Conservation (phyloP, 1,140 invertebrate genomes). For the Thalassaphorura encarpata region DNA sequence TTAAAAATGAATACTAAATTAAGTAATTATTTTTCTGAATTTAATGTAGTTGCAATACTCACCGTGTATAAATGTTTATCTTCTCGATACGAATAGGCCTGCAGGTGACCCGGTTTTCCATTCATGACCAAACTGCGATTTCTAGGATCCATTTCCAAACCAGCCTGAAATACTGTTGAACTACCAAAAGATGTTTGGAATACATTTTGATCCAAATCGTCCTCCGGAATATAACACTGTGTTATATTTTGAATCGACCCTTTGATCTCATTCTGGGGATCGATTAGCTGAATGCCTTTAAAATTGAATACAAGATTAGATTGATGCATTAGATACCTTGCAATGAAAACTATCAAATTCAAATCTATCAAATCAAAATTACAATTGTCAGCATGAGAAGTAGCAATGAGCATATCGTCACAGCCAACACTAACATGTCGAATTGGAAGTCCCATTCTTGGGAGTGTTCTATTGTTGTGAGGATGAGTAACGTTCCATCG, state of each 20-base stretch:
- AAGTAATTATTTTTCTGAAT: neutral
- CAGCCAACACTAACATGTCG: constrained; percentile 52
- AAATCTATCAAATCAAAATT: constrained; percentile 29
- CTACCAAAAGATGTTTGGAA: constrained; percentile 27
- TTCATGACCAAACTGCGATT: constrained; percentile 60
- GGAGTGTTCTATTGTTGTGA: constrained; percentile 53
- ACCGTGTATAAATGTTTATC: constrained; percentile 64
- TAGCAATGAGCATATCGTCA: constrained; percentile 53
- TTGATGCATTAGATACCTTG: too few species aligned
- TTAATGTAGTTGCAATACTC: constrained; percentile 36
- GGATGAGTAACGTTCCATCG: constrained; percentile 57
- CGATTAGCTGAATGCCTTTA: constrained; percentile 55
- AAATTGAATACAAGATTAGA: constrained; percentile 15
- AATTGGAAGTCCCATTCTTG: constrained; percentile 60
- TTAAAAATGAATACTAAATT: too few species aligned
- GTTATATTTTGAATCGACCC: constrained; percentile 59
- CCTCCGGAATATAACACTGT: constrained; percentile 40
- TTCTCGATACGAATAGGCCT: constrained; percentile 61
- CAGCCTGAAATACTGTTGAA: constrained; percentile 48
- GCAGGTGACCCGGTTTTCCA: constrained; percentile 63
- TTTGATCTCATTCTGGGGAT: constrained; percentile 46
- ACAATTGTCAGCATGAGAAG: constrained; percentile 64
- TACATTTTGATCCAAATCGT: neutral
- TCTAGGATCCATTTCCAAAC: constrained; percentile 54
- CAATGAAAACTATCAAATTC: constrained; percentile 19